phyloP scores from a whole-genome alignment of 2,888 invertebrate genomes.

The Macaria notata region DNA sequence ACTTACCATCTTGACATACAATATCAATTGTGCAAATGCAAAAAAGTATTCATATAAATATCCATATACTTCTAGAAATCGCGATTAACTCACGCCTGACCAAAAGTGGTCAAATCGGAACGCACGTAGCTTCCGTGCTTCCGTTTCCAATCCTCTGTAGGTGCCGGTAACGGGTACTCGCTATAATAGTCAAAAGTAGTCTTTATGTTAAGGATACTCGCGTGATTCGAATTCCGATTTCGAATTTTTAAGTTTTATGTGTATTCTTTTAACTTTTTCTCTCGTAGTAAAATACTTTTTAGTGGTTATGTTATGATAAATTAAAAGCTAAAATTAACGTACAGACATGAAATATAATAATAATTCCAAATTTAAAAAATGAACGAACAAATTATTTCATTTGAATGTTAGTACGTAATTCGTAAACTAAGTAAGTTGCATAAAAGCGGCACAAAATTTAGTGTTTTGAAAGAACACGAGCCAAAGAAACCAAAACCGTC shows the following conservation, averaged over 20 bases:
- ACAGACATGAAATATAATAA: neutral
- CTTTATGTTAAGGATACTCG: slow-evolving; percentile 5
- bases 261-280: neutral
- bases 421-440: too few species aligned
- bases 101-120: slow-evolving; percentile 13
- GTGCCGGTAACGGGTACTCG: slow-evolving; percentile 15
- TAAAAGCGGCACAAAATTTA: too few species aligned
- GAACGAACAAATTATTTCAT: neutral
- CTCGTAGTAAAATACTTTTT: too few species aligned
- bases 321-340: too few species aligned
- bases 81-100: neutral
- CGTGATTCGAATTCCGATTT: slow-evolving; percentile 16
- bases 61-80: neutral
- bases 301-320: too few species aligned
- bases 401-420: too few species aligned
- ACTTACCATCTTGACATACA: too few species aligned
- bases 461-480: too few species aligned
- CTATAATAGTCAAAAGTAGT: slow-evolving; percentile 23
- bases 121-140: slow-evolving; percentile 13
- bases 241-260: slow-evolving; percentile 1
- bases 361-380: neutral
- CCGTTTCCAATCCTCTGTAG: slow-evolving; percentile 12
- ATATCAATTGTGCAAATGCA: too few species aligned
- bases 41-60: too few species aligned
- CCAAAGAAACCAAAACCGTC: too few species aligned